Base-by-base conservation (phyloP, 2,888 invertebrate genomes). In the Eilema caniola region DNA sequence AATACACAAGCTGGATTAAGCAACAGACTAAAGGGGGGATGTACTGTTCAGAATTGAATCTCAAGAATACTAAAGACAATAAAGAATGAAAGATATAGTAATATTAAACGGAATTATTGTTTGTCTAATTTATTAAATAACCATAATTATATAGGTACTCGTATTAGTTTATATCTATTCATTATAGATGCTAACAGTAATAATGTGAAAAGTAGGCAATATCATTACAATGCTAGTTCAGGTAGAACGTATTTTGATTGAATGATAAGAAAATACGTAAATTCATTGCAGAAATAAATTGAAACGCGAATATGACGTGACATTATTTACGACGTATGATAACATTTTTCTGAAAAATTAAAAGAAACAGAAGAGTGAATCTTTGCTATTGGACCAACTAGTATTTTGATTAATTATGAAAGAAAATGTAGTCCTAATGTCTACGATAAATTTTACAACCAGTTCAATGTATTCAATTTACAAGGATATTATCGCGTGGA, bases 1-100 rank as follows among this genome's bases (percentile, higher is more conserved):
- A 96, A 80, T 96, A 95, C 81, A 80, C 94, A 56, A 79, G 87
- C 8, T 96, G 96, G 96, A 96, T 96, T 60, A 90, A 89, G 77
- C 82, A 92, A 72, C 87, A 95, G 76, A 93, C 93, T 24, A 67
- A 78, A 71, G 89, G 89, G 24, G 95, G 94, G 68, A 82, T 77
- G 31, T 95, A 91, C 83, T 96, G 96, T 84, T 2, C 59, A 66
- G 66, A 66, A 60, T 10, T 28, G 33, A 66, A 25, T 8, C 3
- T 7, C n/a, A n/a, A 28, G 28, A 10, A 53, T 25, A 41, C 37
- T 41, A 37, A 24, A 25, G 41, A 3, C n/a, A 74, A 76, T 70
- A 70, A 82, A 78, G 59, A 31, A 65, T 67, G n/a, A 28, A 71
- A 69, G 41, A 73, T 64, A 28, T 67, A 33, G 60, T 72, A 57